phyloP scores from a whole-genome alignment of 2,113 vertebrate species.

The Cynoglossus semilaevis region DNA sequence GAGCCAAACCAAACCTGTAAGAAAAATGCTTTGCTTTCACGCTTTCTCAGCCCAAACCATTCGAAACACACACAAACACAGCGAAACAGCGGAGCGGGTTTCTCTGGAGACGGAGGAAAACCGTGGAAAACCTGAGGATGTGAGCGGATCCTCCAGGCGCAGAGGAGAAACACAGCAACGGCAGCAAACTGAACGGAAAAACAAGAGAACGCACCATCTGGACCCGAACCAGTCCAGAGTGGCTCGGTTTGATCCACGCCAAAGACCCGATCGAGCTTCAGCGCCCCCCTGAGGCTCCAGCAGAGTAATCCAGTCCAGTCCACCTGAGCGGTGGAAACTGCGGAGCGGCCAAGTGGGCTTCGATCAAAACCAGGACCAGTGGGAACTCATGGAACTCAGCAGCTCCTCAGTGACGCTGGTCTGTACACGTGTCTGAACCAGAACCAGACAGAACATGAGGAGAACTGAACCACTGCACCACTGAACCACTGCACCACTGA shows the following conservation, averaged over 20 bases:
- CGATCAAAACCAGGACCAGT: not conserved
- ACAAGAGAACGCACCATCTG: conserved; percentile 1
- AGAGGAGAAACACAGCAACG: conserved; percentile 1
- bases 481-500: not conserved
- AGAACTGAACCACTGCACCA: not conserved
- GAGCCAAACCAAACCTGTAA: conserved; percentile 49
- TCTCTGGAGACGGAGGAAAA: conserved; percentile 26
- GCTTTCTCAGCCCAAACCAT: conserved; percentile 24
- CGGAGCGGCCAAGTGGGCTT: not conserved
- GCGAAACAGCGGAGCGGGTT: conserved; percentile 9
- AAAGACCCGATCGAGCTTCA: not conserved
- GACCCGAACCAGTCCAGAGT: conserved; percentile 8
- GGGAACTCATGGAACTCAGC: not conserved
- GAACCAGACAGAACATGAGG: conserved; percentile 5
- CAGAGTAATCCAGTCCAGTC: not conserved
- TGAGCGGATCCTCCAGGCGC: conserved; percentile 1
- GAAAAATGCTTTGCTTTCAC: conserved; percentile 34
- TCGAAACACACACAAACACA: conserved; percentile 29
- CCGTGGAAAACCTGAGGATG: conserved; percentile 47
- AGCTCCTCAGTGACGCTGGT: not conserved
- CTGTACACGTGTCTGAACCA: not conserved
- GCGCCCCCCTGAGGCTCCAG: not conserved
- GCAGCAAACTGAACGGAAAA: conserved; percentile 5
- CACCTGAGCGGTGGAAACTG: not conserved
- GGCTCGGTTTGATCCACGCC: conserved; percentile 6